phyloP scores from a whole-genome alignment of 2,888 invertebrate species.

The Biston betularia region DNA sequence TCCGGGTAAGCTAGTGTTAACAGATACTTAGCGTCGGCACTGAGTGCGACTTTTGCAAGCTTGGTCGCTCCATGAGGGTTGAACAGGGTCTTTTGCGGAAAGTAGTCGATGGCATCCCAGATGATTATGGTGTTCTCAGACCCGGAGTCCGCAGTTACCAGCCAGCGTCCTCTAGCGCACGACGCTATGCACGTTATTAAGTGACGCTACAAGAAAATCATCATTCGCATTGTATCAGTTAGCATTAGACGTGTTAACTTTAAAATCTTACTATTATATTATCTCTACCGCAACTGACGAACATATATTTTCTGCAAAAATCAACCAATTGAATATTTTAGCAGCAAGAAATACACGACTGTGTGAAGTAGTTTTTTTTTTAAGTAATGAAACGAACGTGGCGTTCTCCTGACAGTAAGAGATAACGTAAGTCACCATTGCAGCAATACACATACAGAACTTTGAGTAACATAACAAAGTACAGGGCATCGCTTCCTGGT shows the following conservation, averaged over 20 bases:
- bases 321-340: too few relatives aligned
- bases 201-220: conserved; percentile 76
- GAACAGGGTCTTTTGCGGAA: conserved; percentile 84
- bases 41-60: conserved; percentile 77
- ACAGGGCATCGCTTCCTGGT: too few relatives aligned
- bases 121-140: conserved; percentile 85
- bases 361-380: too few relatives aligned
- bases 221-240: background rate
- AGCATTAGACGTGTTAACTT: background rate
- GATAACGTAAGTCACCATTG: too few relatives aligned
- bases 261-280: too few relatives aligned
- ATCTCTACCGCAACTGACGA: too few relatives aligned
- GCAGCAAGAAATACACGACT: too few relatives aligned
- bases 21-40: conserved; percentile 86
- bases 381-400: too few relatives aligned
- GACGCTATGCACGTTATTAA: conserved; percentile 78
- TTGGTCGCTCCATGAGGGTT: conserved; percentile 76
- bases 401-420: too few relatives aligned
- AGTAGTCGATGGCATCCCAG: conserved; percentile 83
- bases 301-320: too few relatives aligned
- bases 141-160: conserved; percentile 86
- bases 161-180: conserved; percentile 83
- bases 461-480: too few relatives aligned
- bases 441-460: too few relatives aligned
- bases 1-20: conserved; percentile 83